phyloP scores from a whole-genome alignment of 1,140 invertebrate species.

The Metaphire vulgaris region DNA sequence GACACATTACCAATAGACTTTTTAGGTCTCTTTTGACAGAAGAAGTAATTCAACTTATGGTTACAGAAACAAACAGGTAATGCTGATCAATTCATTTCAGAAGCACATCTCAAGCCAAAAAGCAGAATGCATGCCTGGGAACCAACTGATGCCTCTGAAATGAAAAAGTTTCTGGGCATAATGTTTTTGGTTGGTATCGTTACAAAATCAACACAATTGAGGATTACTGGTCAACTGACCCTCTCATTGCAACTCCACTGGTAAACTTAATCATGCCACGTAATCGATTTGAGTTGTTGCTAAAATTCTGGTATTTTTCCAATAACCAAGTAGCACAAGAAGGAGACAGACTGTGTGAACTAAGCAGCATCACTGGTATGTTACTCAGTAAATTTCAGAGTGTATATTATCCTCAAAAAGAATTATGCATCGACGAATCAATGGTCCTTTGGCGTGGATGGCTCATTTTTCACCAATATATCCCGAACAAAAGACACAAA shows the following conservation, averaged over 20 bases:
- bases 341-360: not conserved
- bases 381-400: not conserved
- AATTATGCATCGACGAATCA: not conserved
- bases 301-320: not conserved
- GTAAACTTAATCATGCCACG: not conserved
- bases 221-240: not conserved
- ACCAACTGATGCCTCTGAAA: too few relatives aligned
- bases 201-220: not conserved
- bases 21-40: too few relatives aligned
- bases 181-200: constrained; percentile 1
- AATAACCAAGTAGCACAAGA: not conserved
- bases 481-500: not conserved
- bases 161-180: too few relatives aligned
- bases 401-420: not conserved
- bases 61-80: too few relatives aligned
- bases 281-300: not conserved
- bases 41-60: too few relatives aligned
- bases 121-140: too few relatives aligned
- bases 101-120: too few relatives aligned
- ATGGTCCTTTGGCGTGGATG: not conserved
- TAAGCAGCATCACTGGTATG: not conserved
- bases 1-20: too few relatives aligned
- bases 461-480: not conserved
- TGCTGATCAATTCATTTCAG: too few relatives aligned
- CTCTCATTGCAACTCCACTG: not conserved